A percentile compares a stretch with the other conserved stretches of the same genome.
These are phyloP conservation scores for Mormyrus iriodes DNA, from an alignment of 2,113 vertebrate genomes.

Conservation along the genomic window DNA sequence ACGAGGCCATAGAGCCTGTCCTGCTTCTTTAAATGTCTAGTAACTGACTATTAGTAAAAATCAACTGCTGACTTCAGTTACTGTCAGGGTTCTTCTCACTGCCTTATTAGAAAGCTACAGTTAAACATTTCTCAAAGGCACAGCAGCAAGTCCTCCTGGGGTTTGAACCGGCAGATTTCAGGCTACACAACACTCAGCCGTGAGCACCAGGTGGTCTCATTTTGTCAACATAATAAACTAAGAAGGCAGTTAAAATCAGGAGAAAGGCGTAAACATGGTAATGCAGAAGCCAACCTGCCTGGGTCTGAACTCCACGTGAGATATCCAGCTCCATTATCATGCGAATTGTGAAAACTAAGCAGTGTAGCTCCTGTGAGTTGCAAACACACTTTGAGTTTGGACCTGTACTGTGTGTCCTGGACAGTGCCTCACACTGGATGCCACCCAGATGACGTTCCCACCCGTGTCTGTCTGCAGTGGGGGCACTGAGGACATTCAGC, in stretches of 20 bases:
- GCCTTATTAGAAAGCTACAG: not conserved
- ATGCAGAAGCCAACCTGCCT: not conserved
- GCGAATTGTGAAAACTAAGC: not conserved
- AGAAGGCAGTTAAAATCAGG: too few species aligned
- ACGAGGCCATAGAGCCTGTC: not conserved
- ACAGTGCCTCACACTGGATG: slow-evolving; percentile 77
- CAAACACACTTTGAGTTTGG: not conserved
- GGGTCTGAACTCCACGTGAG: not conserved
- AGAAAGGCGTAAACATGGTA: not conserved
- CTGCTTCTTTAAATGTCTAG: not conserved
- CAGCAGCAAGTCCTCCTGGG: not conserved
- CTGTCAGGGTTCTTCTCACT: not conserved
- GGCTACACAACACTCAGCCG: too few species aligned
- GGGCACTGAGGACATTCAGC: slow-evolving; percentile 77
- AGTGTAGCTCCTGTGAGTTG: not conserved
- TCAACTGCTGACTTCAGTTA: not conserved
- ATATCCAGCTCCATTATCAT: not conserved
- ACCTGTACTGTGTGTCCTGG: slow-evolving; percentile 17
- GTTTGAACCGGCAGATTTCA: not conserved
- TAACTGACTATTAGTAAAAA: not conserved
- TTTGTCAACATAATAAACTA: too few species aligned
- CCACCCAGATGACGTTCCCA: slow-evolving; percentile 72
- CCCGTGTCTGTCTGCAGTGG: slow-evolving; percentile 64
- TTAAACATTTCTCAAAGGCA: not conserved
- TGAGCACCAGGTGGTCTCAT: not conserved